Conservation (phyloP, 1,140 invertebrate species). For the silkworm (Bombyx mori) region ASM3026992v2 NC_085120.1:5800001-5800500, state of each 20-base stretch:
- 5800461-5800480: slow-evolving; percentile 47
- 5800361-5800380: too few species aligned
- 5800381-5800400: too few species aligned
- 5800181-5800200: slow-evolving; percentile 26
- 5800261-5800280: too few species aligned
- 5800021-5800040: slow-evolving; percentile 61
- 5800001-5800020: slow-evolving; percentile 21
- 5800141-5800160: slow-evolving; percentile 68
- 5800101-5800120: slow-evolving; percentile 53
- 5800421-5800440: too few species aligned
- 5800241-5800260: too few species aligned
- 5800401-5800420: too few species aligned
- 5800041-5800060: slow-evolving; percentile 25
- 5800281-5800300: too few species aligned
- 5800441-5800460: slow-evolving; percentile 33
- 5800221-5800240: slow-evolving; percentile 17
- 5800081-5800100: slow-evolving; percentile 30
- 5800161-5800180: slow-evolving; percentile 64
- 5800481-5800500: slow-evolving; percentile 56
- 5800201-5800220: neutral
- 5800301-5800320: too few species aligned
- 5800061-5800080: slow-evolving; percentile 47
- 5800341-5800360: too few species aligned
- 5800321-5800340: too few species aligned
- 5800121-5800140: slow-evolving; percentile 43